Evolutionary conservation across 2,888 invertebrate genomes (phyloP).

Genomic region (Antheraea assamensis): DNA sequence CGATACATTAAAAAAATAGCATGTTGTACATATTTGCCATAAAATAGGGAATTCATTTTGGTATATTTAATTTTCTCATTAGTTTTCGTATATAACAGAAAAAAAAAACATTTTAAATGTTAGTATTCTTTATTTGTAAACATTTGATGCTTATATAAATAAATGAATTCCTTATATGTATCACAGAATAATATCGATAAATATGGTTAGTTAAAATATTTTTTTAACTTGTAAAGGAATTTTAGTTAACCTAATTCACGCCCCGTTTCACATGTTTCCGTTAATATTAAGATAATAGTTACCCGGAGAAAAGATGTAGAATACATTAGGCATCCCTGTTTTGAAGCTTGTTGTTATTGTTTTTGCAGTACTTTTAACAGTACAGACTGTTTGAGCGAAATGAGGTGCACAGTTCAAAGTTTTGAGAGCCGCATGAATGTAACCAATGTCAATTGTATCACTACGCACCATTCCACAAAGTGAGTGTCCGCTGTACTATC

Average conservation of each 20-base stretch:
- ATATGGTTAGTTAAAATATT: no score
- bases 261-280: no score
- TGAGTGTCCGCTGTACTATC: slow-evolving; percentile 58
- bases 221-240: no score
- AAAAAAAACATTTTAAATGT: neutral
- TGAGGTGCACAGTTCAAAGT: slow-evolving; percentile 74
- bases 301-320: neutral
- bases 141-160: neutral
- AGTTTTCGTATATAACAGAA: neutral
- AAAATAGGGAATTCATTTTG: neutral
- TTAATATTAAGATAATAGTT: neutral
- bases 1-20: neutral
- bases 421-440: slow-evolving; percentile 79
- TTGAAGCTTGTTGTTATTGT: slow-evolving; percentile 68
- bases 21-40: neutral
- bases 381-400: slow-evolving; percentile 78
- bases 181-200: neutral
- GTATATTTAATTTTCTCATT: no score
- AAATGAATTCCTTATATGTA: neutral
- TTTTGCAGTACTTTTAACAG: slow-evolving; percentile 81
- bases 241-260: no score
- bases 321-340: slow-evolving; percentile 8
- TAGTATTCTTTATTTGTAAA: neutral
- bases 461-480: slow-evolving; percentile 72
- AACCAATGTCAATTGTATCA: slow-evolving; percentile 73